Base-by-base conservation (phyloP, 2,888 invertebrate species). In the Unio delphinus region DNA sequence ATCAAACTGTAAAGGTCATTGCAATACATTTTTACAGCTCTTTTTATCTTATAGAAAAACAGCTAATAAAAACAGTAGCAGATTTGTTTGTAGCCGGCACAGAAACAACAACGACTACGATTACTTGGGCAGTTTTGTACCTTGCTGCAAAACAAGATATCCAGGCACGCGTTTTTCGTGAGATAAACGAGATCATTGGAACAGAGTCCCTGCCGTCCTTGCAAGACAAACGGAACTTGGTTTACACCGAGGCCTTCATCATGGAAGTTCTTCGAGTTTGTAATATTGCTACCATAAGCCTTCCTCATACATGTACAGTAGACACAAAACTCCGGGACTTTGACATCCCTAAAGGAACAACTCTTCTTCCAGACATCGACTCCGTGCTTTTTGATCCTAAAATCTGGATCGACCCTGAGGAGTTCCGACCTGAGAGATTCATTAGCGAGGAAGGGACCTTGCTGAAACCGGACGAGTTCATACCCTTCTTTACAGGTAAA, bases 101-200 rank as follows among this genome's bases (percentile, higher is more conserved):
- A 23, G 63, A 63, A 55, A 63, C 63, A 54, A 63, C 63, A n/a
- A 55, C 63, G 26, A 63, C 63, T 30, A 63, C 63, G 2, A 63
- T 63, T n/a, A 63, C 54, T 23, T 63, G 63, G 63, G 63, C 63
- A 8, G 55, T 63, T 30, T 8, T 63, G 5, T 54, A 55, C 7
- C 63, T 63, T 55, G 55, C 55, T 54, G 54, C 23, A 11, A 63
- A 63, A 26, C 63, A 54, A 26, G 1, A 63, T 20, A 55, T 63
- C 2, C 63, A 63, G 55, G 26, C 63, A 8, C 34, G 55, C 23
- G 11, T 63, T 54, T 15, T 54, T 6, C 18, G 55, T 55, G 63
- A 63, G 63, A 63, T 63, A 17, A 55, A 63, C 34, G 54, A 63
- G 4, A 55, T 45, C 55, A 20, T 63, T 63, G 63, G 63, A 0